Percentiles rank a stretch among this genome's conserved stretches.
phyloP scores from a whole-genome alignment of 2,113 vertebrate genomes.

The Strigops habroptila region DNA sequence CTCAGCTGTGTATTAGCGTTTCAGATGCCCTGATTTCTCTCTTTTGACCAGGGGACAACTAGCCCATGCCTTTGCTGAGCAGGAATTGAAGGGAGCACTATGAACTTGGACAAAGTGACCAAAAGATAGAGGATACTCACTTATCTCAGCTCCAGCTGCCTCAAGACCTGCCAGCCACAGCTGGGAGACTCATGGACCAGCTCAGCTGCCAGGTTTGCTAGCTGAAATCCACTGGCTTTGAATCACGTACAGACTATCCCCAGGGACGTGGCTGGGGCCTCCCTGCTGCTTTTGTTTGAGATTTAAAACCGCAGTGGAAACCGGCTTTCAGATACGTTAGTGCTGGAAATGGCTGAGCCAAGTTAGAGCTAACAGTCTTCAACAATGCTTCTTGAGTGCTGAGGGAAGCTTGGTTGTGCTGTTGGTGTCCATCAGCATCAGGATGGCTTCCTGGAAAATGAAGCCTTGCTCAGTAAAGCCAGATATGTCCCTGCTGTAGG shows the following conservation, averaged over 20 bases:
- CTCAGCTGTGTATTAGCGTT: neutral
- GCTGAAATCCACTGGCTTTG: slow-evolving; percentile 27
- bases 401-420: neutral
- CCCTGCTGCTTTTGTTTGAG: slow-evolving; percentile 29
- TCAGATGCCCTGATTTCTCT: neutral
- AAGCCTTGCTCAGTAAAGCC: neutral
- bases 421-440: neutral
- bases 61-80: neutral
- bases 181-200: slow-evolving; percentile 28
- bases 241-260: neutral
- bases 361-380: neutral
- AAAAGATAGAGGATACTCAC: neutral
- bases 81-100: neutral
- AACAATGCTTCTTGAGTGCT: neutral
- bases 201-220: slow-evolving; percentile 46
- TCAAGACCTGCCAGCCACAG: slow-evolving; percentile 33
- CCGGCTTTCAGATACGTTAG: neutral
- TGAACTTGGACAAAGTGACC: slow-evolving; percentile 45
- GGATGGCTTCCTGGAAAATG: neutral
- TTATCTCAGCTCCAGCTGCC: slow-evolving; percentile 38
- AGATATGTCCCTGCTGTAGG: neutral
- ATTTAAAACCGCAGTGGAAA: slow-evolving; percentile 30
- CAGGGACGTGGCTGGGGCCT: slow-evolving; percentile 14
- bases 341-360: neutral
- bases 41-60: neutral